These are phyloP conservation scores for Micronycteris hirsuta DNA, from an alignment of 2,113 vertebrate genomes.

Conservation along the genomic window DNA sequence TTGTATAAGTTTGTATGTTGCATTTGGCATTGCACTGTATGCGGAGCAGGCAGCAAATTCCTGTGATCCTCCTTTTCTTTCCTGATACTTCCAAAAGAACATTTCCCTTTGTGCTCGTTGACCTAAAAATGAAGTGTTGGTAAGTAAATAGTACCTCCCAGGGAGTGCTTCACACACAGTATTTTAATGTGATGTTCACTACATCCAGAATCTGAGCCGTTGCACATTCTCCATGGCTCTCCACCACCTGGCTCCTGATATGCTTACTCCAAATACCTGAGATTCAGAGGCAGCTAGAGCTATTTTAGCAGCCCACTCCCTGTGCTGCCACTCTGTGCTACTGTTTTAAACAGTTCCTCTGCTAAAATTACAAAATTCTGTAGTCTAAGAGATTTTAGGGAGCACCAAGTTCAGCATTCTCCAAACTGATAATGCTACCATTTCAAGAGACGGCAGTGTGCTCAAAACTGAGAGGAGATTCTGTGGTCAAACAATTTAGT, in stretches of 20 bases:
- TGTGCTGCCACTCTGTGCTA: not conserved
- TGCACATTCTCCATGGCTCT: not conserved
- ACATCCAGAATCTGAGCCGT: not conserved
- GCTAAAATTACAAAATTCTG: not conserved
- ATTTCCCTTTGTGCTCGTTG: not conserved
- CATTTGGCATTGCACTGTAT: not conserved
- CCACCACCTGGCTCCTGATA: not conserved
- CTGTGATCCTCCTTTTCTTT: not conserved
- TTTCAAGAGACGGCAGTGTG: not conserved
- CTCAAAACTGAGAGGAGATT: not conserved
- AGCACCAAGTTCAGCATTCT: not conserved
- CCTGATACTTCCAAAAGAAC: not conserved
- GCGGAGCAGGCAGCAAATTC: not conserved
- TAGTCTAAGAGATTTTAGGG: not conserved
- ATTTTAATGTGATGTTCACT: not conserved
- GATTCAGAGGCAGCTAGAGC: not conserved
- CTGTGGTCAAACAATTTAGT: not conserved
- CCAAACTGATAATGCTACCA: not conserved
- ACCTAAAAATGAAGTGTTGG: slow-evolving; percentile 21
- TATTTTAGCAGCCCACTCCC: not conserved
- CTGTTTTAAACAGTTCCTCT: not conserved
- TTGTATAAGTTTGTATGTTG: not conserved
- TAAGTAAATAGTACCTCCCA: not conserved
- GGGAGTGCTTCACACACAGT: not conserved
- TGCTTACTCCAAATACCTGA: slow-evolving; percentile 4